Base-by-base conservation (phyloP, 2,888 invertebrate species). In the Nymphalis c-album region DNA sequence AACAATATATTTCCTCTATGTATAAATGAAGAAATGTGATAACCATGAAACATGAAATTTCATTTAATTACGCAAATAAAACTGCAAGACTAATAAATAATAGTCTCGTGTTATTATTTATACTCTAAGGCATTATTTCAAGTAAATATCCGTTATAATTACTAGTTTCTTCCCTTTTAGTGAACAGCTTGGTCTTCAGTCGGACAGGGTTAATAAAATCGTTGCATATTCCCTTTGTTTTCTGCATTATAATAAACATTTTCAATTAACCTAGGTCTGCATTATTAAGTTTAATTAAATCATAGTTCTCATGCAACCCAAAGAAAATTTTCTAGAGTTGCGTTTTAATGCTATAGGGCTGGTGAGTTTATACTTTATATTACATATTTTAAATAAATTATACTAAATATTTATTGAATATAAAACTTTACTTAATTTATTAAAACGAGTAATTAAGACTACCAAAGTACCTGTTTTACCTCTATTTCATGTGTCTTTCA, bases 211-310 rank as follows among this genome's bases (percentile, higher is more conserved):
- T 85, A 86, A 82, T 80, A 81, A 83, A 83, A 85, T 82, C 79
- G 82, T 85, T 80, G 76, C 78, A 77, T 78, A 80, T 85, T 84
- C 80, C 78, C 84, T 80, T 78, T 78, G 75, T 78, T 83, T 82
- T 82, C 79, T 79, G 75, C 57, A 74, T 75, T 75, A 71, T 80
- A 77, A 80, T 74, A 86, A 83, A 87, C 82, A 88, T 86, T 88
- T 90, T 90, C 90, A 90, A 90, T 91, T 90, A 90, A 83, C 82
- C 77, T 68, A 73, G 75, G 78, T 78, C 83, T 76, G 81, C 77
- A 85, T 81, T 89, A 88, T 90, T 90, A 85, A 85, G 82, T 87
- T 86, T 87, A 89, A 90, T 90, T 90, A 90, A 90, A 88, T 90
- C 87, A 87, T 90, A 87, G 80, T 83, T 80, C 80, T 80, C 73